phyloP scores from a whole-genome alignment of 2,113 vertebrate genomes.

The Centropristis striata region DNA sequence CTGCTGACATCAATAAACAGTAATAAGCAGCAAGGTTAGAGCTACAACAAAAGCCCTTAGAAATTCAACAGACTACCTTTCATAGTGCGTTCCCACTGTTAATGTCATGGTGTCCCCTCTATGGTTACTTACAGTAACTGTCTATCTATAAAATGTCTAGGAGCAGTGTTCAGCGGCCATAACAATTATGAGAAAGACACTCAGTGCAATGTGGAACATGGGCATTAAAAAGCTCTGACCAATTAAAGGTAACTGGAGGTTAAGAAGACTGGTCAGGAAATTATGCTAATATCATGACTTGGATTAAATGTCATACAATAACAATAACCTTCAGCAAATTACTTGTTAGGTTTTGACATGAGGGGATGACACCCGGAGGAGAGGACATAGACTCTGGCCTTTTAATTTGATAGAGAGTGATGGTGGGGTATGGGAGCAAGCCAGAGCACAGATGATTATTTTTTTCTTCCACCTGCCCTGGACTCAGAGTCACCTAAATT shows the following conservation, averaged over 20 bases:
- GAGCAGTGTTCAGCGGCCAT: constrained; percentile 14
- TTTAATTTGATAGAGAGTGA: constrained; percentile 75
- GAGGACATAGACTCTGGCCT: constrained; percentile 61
- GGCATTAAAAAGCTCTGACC: constrained; percentile 49
- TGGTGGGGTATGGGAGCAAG: constrained; percentile 43
- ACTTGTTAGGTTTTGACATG: constrained; percentile 62
- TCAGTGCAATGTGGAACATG: constrained; percentile 55
- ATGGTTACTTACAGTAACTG: neutral
- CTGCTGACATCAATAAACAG: constrained; percentile 3
- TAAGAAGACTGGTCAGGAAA: constrained; percentile 66
- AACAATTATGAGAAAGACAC: constrained; percentile 61
- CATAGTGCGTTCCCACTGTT: neutral
- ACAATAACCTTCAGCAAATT: constrained; percentile 77
- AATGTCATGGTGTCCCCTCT: neutral
- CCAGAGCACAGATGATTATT: constrained; percentile 28
- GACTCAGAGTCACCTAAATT: constrained; percentile 36
- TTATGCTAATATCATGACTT: constrained; percentile 77
- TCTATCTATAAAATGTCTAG: constrained; percentile 25
- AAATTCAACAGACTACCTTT: neutral
- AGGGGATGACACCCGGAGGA: constrained; percentile 25
- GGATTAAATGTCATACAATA: constrained; percentile 77
- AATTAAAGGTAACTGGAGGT: constrained; percentile 79
- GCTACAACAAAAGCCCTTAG: neutral
- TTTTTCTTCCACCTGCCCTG: constrained; percentile 3
- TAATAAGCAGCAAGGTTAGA: neutral